Base-by-base conservation (phyloP, 2,113 vertebrate species). In the Corydoras sp. region DNA sequence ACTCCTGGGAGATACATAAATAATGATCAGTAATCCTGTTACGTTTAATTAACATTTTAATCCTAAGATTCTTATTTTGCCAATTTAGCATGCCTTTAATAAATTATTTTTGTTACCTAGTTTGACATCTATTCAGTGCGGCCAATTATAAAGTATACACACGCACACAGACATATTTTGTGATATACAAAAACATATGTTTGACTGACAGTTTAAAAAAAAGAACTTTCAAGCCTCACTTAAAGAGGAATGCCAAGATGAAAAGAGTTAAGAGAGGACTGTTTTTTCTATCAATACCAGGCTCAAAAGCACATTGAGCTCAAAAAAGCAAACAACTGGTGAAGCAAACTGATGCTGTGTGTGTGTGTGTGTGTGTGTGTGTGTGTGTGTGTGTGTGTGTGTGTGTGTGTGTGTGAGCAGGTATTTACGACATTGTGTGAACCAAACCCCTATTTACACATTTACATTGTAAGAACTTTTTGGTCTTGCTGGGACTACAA, bases 111-210 rank as follows among this genome's bases (percentile, higher is more conserved):
- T 24, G 51, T n/a, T 56, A 55, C 62, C 56, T 51, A 71, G 12
- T 62, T 66, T 14, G 51, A 24, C n/a, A 51, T 73, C 32, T 51
- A 55, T 67, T 74, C 68, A 67, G 18, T 62, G 68, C 35, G 49
- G 32, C 43, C 35, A 56, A 65, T 73, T 63, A 72, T 65, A 18
- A 18, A 72, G 31, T 58, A 10, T n/a, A 0, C 10, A 3, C 3
- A 12, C 13, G 11, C 29, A 30, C 32, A 10, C 54, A 43, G 13
- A 55, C 9, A 12, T 10, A 29, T n/a, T 13, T 48, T 29, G 15
- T 24, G 43, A 65, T 8, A 58, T 18, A 58, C 0, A 58, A 7
- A n/a, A 13, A 58, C 2, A 18, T 43, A 43, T 4, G 7, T 43
- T 43, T 43, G 35, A 43, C 35, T 43, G 35, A 43, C 35, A 43